Evolutionary conservation across 2,888 invertebrate species (phyloP), one percentile per base, ranked within the genome.

Genomic region (Drosophila picticornis): DNA sequence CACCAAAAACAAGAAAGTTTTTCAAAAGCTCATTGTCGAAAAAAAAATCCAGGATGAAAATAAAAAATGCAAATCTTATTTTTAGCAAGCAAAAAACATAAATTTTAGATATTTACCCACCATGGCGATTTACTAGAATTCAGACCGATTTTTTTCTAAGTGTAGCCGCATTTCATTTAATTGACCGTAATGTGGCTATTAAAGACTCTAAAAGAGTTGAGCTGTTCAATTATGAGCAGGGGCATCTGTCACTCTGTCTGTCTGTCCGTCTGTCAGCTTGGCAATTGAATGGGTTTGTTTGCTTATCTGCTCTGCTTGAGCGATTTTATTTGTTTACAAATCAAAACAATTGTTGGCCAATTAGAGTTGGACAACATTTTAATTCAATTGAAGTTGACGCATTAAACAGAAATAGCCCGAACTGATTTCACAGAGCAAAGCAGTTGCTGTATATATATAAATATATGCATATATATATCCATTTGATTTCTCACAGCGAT

Each of bases 141-240:
- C 4, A 4, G 2, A 0, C 4, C 9, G 2, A 4, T 9, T 1
- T 25, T 38, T 46, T 46, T 46, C 7, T 1, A 9, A 46, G 46
- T 46, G 81, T 77, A 81, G 81, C 75, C 84, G 73, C 70, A 77
- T 88, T 84, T 65, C 67, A 79, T 64, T 85, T 88, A 90, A 90
- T 89, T 90, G 88, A 56, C 80, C 38, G 70, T 80, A 75, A 82
- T 83, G 77, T 72, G 67, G 71, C 61, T 51, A 29, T 68, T 32
- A 56, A 55, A 62, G 61, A 51, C 57, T 57, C 61, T 55, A 61
- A 48, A 25, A 50, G 38, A 64, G 64, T 64, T 38, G n/a, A 55
- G 32, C 52, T 52, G 19, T 48, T 32, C 65, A 68, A 75, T 69
- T 75, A 58, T 60, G 59, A 60, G 27, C 19, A 38, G 53, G 70